Evolutionary conservation across 2,113 vertebrate species (phyloP).

Genomic region (Anolis carolinensis): DNA sequence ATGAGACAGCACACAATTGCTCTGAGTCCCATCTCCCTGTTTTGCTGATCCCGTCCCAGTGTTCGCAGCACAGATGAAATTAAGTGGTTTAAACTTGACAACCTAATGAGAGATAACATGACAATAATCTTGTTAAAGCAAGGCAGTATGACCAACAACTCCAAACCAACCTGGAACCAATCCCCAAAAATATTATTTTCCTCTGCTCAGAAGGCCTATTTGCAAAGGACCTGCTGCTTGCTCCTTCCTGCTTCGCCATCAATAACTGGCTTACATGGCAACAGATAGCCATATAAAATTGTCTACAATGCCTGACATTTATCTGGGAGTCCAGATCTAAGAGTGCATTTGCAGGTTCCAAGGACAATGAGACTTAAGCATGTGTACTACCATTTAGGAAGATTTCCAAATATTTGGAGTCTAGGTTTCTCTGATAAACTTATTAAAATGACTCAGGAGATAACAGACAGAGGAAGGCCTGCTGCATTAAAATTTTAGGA

Average conservation of each 20-base stretch:
- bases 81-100: not conserved
- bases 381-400: not conserved
- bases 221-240: not conserved
- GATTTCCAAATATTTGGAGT: not conserved
- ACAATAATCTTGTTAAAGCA: not conserved
- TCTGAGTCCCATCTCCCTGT: not conserved
- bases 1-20: not conserved
- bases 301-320: too few relatives aligned
- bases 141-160: not conserved
- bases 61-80: not conserved
- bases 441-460: not conserved
- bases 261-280: too few relatives aligned
- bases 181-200: not conserved
- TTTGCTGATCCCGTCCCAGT: not conserved
- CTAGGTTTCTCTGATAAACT: not conserved
- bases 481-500: not conserved
- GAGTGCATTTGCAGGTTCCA: not conserved
- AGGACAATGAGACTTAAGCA: not conserved
- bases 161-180: not conserved
- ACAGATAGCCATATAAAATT: too few relatives aligned
- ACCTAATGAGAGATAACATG: not conserved
- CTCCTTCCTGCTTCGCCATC: too few relatives aligned
- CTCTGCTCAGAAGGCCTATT: not conserved
- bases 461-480: not conserved
- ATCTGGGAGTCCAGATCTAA: too few relatives aligned